Conservation (phyloP, 2,113 vertebrate species). For the Trichechus manatus region DNA sequence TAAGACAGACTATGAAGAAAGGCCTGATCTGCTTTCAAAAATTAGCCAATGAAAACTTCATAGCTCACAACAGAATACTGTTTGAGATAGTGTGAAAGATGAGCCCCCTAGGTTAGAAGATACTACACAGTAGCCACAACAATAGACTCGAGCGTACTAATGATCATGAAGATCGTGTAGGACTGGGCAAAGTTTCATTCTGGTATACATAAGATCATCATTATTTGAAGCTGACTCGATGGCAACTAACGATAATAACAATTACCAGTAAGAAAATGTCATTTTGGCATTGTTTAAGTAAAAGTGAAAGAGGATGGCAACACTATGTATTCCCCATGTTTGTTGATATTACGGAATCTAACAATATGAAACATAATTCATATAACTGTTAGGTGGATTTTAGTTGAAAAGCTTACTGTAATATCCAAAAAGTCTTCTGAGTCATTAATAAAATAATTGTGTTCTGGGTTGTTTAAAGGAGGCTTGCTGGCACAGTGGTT, state of each 20-base stretch:
- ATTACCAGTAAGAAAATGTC: constrained; percentile 11
- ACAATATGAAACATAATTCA: constrained; percentile 31
- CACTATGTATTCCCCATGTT: neutral
- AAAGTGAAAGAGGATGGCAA: neutral
- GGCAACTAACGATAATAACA: neutral
- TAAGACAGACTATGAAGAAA: neutral
- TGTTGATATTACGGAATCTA: constrained; percentile 30
- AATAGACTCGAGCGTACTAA: neutral
- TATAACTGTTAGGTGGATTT: neutral
- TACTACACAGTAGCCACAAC: neutral
- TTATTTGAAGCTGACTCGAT: neutral
- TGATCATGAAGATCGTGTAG: neutral
- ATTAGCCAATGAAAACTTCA: neutral
- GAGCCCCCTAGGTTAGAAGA: neutral
- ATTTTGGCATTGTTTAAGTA: constrained; percentile 1
- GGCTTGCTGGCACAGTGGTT: too few species aligned
- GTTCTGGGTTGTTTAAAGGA: constrained; percentile 1
- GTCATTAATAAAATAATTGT: constrained; percentile 6
- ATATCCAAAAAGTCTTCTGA: constrained; percentile 45
- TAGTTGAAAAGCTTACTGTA: constrained; percentile 39
- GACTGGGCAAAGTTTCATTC: neutral
- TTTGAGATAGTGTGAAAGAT: neutral
- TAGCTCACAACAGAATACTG: neutral
- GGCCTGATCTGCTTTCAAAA: neutral
- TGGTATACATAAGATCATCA: neutral